Evolutionary conservation across 2,888 invertebrate genomes (phyloP), one percentile per base, ranked within the genome.

Genomic region (Calameuta filiformis): DNA sequence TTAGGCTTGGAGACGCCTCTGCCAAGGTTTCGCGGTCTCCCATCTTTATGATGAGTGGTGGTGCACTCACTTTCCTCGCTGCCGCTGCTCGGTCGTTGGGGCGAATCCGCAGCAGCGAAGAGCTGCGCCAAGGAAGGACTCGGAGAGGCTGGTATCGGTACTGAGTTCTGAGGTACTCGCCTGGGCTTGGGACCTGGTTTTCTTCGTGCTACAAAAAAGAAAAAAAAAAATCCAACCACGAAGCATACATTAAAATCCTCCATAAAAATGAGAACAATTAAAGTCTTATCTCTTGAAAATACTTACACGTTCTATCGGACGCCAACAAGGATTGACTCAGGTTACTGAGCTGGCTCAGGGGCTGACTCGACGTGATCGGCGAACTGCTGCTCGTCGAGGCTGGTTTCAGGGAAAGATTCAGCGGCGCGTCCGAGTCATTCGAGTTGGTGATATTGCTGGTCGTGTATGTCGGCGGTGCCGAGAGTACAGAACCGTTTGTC

Each of bases 1-100:
- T 97, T 97, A 81, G 97, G 97, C 91, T 97, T 97, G 86, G 97
- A 97, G 34, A 97, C 96, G 0, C 97, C 97, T 11, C 97, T 94
- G 35, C 97, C 97, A 35, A 97, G 93, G 92, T 97, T 97, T 12
- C 97, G 93, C 0, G 97, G 97, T 56, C 97, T 92, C 4, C 96
- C 96, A 89, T 97, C 97, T 81, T 97, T 95, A 69, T 91, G 91
- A 37, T 91, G 91, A 3, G 88, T 87, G 37, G 90, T 88, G 91
- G 91, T 88, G 92, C 94, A 93, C 90, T 94, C 94, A 83, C 94
- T 94, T 76, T 94, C 94, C 85, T 94, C 94, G 84, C 94, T 94
- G 34, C 94, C 94, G 82, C 94, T 94, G 80, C 94, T 94, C 56
- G 94, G 93, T 31, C 94, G 93, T 81, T 93, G 92, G n/a, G 94